A percentile compares a stretch with the other conserved stretches of the same genome.
Evolutionary conservation across 2,888 invertebrate genomes (phyloP).

Genomic region (Hylaea fasciaria): DNA sequence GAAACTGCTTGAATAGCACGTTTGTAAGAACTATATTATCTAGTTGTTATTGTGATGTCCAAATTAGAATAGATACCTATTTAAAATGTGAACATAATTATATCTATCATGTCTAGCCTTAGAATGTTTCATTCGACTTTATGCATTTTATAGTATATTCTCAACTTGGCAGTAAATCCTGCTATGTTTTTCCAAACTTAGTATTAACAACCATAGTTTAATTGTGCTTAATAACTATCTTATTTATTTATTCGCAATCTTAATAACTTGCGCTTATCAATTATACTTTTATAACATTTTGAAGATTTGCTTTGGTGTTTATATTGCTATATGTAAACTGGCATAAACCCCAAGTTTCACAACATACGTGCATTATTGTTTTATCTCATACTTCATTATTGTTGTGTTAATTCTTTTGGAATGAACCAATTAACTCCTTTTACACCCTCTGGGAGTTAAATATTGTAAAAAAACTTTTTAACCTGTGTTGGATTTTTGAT

Average conservation of each 20-base stretch:
- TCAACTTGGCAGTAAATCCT: no score
- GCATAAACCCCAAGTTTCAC: no score
- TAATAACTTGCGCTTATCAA: no score
- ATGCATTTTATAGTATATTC: no score
- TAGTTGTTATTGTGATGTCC: conserved; percentile 17
- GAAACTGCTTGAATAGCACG: conserved; percentile 21
- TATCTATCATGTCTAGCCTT: neutral
- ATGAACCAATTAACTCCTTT: neutral
- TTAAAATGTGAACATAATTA: neutral
- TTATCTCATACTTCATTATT: no score
- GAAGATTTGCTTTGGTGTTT: no score
- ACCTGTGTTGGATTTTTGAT: conserved; percentile 16
- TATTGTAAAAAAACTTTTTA: neutral
- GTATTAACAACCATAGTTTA: conserved; percentile 1
- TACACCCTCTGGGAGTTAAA: neutral
- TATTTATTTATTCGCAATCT: no score
- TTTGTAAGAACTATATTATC: conserved; percentile 7
- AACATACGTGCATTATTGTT: no score
- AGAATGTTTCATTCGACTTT: neutral
- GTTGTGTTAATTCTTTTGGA: no score
- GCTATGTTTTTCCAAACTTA: neutral
- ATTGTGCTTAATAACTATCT: no score
- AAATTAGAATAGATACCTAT: conserved; percentile 16
- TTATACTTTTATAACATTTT: no score
- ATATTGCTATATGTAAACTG: no score